Percentiles rank a stretch among this genome's conserved stretches.
Conservation (phyloP, 2,113 vertebrate species). For the Mola mola region DNA sequence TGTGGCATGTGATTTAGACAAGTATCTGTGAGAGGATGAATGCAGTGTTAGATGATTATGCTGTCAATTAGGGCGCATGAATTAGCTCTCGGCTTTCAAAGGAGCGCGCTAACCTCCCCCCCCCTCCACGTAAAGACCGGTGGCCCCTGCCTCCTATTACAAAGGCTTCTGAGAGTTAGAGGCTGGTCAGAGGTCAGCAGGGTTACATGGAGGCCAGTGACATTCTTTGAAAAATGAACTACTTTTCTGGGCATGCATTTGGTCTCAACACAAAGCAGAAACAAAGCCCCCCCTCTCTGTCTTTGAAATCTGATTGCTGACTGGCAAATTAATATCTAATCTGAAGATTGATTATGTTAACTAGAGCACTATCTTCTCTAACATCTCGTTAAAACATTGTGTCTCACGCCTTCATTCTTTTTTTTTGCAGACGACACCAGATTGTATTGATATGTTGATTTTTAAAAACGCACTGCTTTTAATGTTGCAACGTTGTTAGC, state of each 20-base stretch:
- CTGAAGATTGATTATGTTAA: background rate
- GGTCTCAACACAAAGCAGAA: background rate
- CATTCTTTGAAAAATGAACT: background rate
- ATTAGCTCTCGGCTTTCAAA: slow-evolving; percentile 40
- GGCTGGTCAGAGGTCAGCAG: slow-evolving; percentile 41
- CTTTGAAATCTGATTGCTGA: background rate
- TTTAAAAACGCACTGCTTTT: slow-evolving; percentile 5
- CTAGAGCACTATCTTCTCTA: background rate
- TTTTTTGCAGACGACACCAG: slow-evolving; percentile 8
- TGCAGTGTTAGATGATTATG: slow-evolving; percentile 52
- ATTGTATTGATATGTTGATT: slow-evolving; percentile 17
- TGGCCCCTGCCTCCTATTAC: slow-evolving; percentile 16
- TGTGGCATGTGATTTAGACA: slow-evolving; percentile 57
- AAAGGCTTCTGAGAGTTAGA: slow-evolving; percentile 1
- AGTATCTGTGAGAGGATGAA: slow-evolving; percentile 48
- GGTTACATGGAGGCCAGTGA: slow-evolving; percentile 19
- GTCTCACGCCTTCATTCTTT: background rate
- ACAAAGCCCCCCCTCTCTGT: background rate
- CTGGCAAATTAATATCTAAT: background rate
- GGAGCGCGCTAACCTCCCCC: slow-evolving; percentile 62
- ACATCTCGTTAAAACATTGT: no score
- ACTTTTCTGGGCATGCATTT: background rate
- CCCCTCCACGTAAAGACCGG: slow-evolving; percentile 36
- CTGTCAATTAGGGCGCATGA: slow-evolving; percentile 63
- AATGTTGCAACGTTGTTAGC: slow-evolving; percentile 1